These are phyloP conservation scores for Therioaphis trifolii DNA, from an alignment of 2,888 invertebrate species.

Conservation along the genomic window DNA sequence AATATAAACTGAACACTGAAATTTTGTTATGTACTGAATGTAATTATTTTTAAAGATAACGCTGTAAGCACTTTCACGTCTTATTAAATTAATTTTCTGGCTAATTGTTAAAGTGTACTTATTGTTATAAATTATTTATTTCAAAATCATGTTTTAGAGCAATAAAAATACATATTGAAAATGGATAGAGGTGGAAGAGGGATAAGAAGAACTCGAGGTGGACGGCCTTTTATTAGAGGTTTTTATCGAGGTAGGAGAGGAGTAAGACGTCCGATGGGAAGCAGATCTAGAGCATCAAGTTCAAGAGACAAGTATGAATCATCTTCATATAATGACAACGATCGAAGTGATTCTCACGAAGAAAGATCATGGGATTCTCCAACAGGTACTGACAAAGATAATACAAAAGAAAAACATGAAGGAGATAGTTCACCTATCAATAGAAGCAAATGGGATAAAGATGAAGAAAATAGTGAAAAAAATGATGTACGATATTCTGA, in stretches of 20 bases:
- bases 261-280: conserved; percentile 35
- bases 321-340: conserved; percentile 44
- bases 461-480: conserved; percentile 42
- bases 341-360: conserved; percentile 52
- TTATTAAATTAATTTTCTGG: too few species aligned
- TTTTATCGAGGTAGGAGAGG: conserved; percentile 56
- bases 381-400: conserved; percentile 4
- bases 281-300: conserved; percentile 26
- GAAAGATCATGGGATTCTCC: conserved; percentile 42
- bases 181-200: conserved; percentile 57
- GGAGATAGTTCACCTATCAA: conserved; percentile 24
- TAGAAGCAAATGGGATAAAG: conserved; percentile 55
- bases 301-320: conserved; percentile 53
- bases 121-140: not conserved
- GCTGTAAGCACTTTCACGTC: too few species aligned
- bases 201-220: conserved; percentile 52
- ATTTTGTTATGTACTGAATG: too few species aligned
- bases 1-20: too few species aligned
- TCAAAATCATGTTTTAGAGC: conserved; percentile 3
- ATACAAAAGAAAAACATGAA: conserved; percentile 38
- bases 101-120: not conserved
- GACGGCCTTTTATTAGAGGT: conserved; percentile 51
- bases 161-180: not conserved
- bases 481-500: conserved; percentile 27
- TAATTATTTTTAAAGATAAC: too few species aligned